Evolutionary conservation across 2,797 vertebrate species (phyloP).

Genomic region (Neosilurus mollespiculum): DNA sequence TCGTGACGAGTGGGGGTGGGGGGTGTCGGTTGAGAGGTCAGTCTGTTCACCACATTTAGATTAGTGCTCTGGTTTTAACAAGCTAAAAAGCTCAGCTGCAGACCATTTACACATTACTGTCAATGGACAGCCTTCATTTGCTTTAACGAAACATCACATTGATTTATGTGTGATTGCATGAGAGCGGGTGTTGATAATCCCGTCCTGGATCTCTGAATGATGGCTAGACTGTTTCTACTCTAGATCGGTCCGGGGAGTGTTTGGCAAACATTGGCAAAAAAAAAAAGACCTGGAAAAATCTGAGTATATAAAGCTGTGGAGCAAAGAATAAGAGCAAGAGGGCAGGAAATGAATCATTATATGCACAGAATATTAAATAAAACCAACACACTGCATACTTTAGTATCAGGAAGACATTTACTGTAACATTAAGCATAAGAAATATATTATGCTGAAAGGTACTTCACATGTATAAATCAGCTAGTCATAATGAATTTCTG

Average conservation of each 20-base stretch:
- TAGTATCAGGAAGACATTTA: slow-evolving; percentile 36
- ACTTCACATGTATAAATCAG: not conserved
- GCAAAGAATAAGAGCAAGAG: slow-evolving; percentile 12
- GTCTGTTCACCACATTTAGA: slow-evolving; percentile 37
- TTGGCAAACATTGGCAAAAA: slow-evolving; percentile 20
- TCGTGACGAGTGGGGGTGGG: slow-evolving; percentile 34
- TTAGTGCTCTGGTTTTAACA: slow-evolving; percentile 14
- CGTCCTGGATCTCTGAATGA: slow-evolving; percentile 25
- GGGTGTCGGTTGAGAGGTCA: slow-evolving; percentile 37
- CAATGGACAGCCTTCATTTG: slow-evolving; percentile 16
- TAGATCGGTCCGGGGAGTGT: slow-evolving; percentile 16
- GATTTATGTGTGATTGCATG: slow-evolving; percentile 40
- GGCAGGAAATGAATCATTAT: slow-evolving; percentile 38
- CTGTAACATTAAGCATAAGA: not conserved
- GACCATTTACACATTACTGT: slow-evolving; percentile 22
- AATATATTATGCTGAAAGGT: slow-evolving; percentile 6
- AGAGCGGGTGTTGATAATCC: slow-evolving; percentile 22
- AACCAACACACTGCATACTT: slow-evolving; percentile 69
- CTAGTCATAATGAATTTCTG: slow-evolving; percentile 16
- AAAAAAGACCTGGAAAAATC: slow-evolving; percentile 35
- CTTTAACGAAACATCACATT: slow-evolving; percentile 45
- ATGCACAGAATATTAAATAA: slow-evolving; percentile 71
- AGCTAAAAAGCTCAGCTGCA: slow-evolving; percentile 1
- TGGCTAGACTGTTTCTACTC: slow-evolving; percentile 14
- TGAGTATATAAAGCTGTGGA: slow-evolving; percentile 52